These are phyloP conservation scores for Lophotriccus pileatus DNA, from an alignment of 2,797 vertebrate species.

Conservation along the genomic window DNA sequence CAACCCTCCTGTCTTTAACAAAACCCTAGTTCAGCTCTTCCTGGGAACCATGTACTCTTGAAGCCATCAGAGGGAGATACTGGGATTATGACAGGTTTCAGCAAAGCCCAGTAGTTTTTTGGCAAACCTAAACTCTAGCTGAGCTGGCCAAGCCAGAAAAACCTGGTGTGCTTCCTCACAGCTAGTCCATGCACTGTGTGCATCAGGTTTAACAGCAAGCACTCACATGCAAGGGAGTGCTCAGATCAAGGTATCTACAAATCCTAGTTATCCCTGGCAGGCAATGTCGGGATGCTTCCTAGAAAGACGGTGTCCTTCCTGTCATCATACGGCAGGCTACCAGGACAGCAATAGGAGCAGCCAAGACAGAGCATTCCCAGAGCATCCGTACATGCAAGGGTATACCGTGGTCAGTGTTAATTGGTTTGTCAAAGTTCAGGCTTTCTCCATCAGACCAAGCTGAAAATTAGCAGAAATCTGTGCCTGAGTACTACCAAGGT, in stretches of 20 bases:
- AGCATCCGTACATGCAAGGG: neutral
- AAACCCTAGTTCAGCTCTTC: neutral
- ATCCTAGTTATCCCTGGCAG: neutral
- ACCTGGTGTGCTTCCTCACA: neutral
- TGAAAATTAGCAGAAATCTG: neutral
- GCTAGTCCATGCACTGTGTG: neutral
- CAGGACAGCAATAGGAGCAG: neutral
- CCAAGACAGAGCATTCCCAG: neutral
- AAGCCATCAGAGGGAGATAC: neutral
- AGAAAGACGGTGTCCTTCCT: neutral
- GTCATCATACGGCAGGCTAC: neutral
- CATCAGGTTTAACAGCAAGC: neutral
- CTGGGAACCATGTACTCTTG: neutral
- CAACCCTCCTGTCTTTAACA: neutral
- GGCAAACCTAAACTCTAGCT: neutral
- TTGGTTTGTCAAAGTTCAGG: neutral
- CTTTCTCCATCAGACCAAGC: neutral
- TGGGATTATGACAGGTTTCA: neutral
- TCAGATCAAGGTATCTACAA: neutral
- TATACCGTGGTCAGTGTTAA: neutral
- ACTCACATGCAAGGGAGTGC: neutral
- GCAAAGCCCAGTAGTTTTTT: neutral
- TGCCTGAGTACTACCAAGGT: neutral
- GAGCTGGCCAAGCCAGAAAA: constrained; percentile 16
- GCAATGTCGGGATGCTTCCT: neutral